These are phyloP conservation scores for Tanypteryx hageni DNA, from an alignment of 2,888 invertebrate species.

Conservation along the genomic window DNA sequence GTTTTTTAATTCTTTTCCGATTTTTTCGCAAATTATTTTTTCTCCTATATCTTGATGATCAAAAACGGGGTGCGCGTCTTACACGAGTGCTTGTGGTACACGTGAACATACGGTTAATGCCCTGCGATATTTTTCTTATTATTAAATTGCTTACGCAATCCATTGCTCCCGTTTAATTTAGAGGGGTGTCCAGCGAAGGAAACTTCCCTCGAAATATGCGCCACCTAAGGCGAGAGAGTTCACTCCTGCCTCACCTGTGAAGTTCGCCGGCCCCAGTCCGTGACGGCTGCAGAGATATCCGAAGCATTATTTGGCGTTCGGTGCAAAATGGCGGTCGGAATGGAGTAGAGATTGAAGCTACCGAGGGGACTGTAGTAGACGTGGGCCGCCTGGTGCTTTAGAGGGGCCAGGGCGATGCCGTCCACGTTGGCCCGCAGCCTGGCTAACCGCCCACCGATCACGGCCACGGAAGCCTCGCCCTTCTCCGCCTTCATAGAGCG, in stretches of 20 bases:
- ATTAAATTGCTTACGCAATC: no score
- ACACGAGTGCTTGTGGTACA: no score
- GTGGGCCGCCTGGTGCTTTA: slow-evolving; percentile 71
- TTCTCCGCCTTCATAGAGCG: slow-evolving; percentile 81
- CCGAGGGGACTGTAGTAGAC: slow-evolving; percentile 84
- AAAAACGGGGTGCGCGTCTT: no score
- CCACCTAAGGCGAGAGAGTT: no score
- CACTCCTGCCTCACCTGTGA: slow-evolving; percentile 76
- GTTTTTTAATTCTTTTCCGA: no score
- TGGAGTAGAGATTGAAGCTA: slow-evolving; percentile 82
- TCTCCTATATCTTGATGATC: no score
- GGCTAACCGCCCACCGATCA: slow-evolving; percentile 76
- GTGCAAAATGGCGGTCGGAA: slow-evolving; percentile 80
- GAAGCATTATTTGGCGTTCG: slow-evolving; percentile 2
- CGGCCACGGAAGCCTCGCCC: slow-evolving; percentile 79
- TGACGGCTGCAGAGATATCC: slow-evolving; percentile 76
- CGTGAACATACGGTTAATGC: no score
- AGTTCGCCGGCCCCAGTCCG: slow-evolving; percentile 80
- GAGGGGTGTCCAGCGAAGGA: no score
- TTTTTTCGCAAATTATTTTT: no score
- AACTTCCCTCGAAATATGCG: no score
- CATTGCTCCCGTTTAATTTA: no score
- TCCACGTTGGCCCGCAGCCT: slow-evolving; percentile 81
- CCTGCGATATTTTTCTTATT: no score
- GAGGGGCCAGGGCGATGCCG: slow-evolving; percentile 82